Conservation (phyloP, 2,797 vertebrate species). For the Microcaecilia unicolor region DNA sequence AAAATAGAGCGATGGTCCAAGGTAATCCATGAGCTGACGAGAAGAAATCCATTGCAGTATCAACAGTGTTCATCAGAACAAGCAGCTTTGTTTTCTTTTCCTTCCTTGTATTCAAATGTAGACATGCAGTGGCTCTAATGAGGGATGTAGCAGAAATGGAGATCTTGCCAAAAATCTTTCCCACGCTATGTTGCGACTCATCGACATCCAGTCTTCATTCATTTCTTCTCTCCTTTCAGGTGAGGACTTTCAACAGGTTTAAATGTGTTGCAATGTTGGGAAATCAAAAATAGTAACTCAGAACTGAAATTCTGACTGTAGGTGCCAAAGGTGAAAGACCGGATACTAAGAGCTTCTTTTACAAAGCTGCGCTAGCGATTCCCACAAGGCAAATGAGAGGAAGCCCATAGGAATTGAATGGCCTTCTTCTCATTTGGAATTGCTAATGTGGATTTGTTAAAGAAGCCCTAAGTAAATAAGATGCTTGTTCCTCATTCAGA, state of each 20-base stretch:
- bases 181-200: background rate
- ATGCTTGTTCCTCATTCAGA: background rate
- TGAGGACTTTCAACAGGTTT: background rate
- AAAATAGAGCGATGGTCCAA: too few species aligned
- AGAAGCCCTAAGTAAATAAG: background rate
- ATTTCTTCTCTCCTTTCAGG: constrained; percentile 1
- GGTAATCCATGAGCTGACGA: too few species aligned
- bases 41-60: too few species aligned
- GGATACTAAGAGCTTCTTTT: too few species aligned
- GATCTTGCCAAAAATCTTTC: background rate
- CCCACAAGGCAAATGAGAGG: too few species aligned
- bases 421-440: too few species aligned
- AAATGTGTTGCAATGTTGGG: constrained; percentile 1
- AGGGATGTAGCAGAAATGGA: background rate
- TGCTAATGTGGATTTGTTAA: too few species aligned
- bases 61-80: too few species aligned
- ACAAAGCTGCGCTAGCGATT: too few species aligned
- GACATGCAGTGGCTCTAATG: background rate
- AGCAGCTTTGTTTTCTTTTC: background rate
- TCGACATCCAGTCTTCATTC: background rate
- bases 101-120: background rate
- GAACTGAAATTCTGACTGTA: background rate
- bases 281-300: constrained; percentile 11
- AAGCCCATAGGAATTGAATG: too few species aligned
- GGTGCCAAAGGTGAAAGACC: background rate